Conservation (phyloP, 1,140 invertebrate species). For the Laupala kohalensis region DNA sequence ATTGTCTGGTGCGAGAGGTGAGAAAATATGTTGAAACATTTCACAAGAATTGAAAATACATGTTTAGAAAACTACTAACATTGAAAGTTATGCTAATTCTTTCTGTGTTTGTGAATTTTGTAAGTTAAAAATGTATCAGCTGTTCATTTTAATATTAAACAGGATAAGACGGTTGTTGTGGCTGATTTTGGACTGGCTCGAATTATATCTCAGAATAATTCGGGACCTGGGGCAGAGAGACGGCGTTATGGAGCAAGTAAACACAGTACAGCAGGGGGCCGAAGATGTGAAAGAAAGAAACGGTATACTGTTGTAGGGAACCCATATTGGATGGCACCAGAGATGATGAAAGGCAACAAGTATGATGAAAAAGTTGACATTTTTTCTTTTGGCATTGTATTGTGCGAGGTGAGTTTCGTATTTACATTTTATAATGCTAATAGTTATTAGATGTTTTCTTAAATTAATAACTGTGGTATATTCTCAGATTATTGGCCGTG, state of each 20-base stretch:
- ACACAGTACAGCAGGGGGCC: slow-evolving; percentile 27
- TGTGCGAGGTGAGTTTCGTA: slow-evolving; percentile 65
- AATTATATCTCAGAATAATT: slow-evolving; percentile 54
- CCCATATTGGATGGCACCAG: slow-evolving; percentile 97
- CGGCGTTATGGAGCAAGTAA: slow-evolving; percentile 24
- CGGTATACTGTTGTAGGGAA: slow-evolving; percentile 77
- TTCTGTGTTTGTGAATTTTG: neutral
- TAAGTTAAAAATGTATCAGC: neutral
- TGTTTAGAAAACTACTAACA: neutral
- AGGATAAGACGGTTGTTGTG: slow-evolving; percentile 80
- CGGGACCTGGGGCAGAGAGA: slow-evolving; percentile 15
- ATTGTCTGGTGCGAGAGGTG: slow-evolving; percentile 82
- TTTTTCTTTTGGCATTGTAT: slow-evolving; percentile 91
- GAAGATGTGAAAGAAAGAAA: slow-evolving; percentile 47
- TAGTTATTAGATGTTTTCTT: neutral
- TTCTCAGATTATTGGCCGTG: slow-evolving; percentile 74
- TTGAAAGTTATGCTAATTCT: neutral
- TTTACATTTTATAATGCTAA: neutral
- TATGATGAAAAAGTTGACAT: slow-evolving; percentile 96
- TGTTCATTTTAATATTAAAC: slow-evolving; percentile 20
- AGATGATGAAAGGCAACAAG: slow-evolving; percentile 91
- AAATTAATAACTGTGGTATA: neutral
- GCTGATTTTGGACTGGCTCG: slow-evolving; percentile 89
- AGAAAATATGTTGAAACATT: slow-evolving; percentile 24
- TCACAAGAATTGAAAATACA: neutral